Evolutionary conservation across 2,797 vertebrate genomes (phyloP).

Genomic region (Discoglossus pictus): DNA sequence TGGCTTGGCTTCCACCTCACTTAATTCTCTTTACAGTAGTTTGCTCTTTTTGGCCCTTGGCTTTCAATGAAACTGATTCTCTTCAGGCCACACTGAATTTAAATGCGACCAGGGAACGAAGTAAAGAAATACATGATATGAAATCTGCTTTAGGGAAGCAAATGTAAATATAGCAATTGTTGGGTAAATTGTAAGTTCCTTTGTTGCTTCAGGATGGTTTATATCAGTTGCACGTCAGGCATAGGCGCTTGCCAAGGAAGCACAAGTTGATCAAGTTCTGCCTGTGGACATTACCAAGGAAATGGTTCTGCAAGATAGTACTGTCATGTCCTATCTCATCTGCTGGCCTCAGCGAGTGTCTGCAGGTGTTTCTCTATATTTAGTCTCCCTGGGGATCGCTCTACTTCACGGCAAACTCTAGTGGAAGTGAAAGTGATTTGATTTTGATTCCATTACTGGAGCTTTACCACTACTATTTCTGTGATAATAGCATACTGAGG

Average conservation of each 20-base stretch:
- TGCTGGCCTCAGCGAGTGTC: conserved; percentile 69
- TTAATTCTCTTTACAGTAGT: conserved; percentile 23
- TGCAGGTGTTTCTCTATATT: conserved; percentile 82
- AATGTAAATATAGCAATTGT: conserved; percentile 49
- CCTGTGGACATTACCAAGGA: conserved; percentile 73
- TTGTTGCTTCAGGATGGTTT: conserved; percentile 60
- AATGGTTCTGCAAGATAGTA: conserved; percentile 64
- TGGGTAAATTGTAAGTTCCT: conserved; percentile 51
- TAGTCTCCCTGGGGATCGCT: conserved; percentile 76
- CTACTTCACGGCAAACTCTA: conserved; percentile 74
- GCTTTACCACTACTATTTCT: conserved; percentile 82
- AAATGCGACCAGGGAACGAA: conserved; percentile 55
- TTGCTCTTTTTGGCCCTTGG: conserved; percentile 58
- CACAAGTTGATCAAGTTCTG: conserved; percentile 69
- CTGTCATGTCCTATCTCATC: conserved; percentile 78
- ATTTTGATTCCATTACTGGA: conserved; percentile 84
- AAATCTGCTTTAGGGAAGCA: conserved; percentile 48
- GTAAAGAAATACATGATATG: conserved; percentile 49
- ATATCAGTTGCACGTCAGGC: conserved; percentile 57
- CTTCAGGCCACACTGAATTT: conserved; percentile 47
- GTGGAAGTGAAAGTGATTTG: conserved; percentile 84
- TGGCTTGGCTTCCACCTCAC: not conserved
- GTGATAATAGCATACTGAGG: conserved; percentile 83
- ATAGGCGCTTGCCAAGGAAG: conserved; percentile 61
- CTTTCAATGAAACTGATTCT: conserved; percentile 52